Percentiles rank a stretch among this genome's conserved stretches.
Conservation (phyloP, 37 sponge, comb jelly and placozoan species). For the Eunapius fragilis region DNA sequence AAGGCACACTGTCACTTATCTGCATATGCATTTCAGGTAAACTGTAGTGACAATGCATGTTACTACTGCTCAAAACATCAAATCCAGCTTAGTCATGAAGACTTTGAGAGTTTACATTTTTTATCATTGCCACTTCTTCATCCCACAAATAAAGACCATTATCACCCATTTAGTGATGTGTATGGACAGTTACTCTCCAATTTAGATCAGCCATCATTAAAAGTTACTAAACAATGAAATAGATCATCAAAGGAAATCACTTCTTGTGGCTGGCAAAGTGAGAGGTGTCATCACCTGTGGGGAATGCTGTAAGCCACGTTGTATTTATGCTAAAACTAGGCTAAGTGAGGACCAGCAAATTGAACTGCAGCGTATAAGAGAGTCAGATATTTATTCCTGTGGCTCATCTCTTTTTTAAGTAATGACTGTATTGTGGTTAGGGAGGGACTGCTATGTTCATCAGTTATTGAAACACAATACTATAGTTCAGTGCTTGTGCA, state of each 20-base stretch:
- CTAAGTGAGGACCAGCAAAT: neutral
- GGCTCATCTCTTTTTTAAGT: neutral
- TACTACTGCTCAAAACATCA: neutral
- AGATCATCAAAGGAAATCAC: neutral
- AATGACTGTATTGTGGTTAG: neutral
- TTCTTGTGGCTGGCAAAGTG: neutral
- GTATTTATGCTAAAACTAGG: neutral
- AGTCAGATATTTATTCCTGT: neutral
- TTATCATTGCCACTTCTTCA: neutral
- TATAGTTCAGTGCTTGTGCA: neutral
- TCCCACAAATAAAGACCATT: neutral
- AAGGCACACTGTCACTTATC: neutral
- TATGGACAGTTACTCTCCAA: neutral
- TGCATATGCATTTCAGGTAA: neutral
- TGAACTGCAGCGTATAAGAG: neutral
- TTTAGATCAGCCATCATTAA: neutral
- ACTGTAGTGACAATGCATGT: neutral
- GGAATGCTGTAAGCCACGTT: neutral
- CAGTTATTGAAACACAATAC: constrained; percentile 1
- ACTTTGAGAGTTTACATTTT: neutral
- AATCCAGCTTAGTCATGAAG: neutral
- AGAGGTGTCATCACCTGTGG: neutral
- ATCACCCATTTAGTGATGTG: neutral
- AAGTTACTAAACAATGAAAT: neutral
- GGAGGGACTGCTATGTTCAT: neutral